Evolutionary conservation across 2,797 vertebrate genomes (phyloP).

Genomic region (Lophotriccus pileatus): DNA sequence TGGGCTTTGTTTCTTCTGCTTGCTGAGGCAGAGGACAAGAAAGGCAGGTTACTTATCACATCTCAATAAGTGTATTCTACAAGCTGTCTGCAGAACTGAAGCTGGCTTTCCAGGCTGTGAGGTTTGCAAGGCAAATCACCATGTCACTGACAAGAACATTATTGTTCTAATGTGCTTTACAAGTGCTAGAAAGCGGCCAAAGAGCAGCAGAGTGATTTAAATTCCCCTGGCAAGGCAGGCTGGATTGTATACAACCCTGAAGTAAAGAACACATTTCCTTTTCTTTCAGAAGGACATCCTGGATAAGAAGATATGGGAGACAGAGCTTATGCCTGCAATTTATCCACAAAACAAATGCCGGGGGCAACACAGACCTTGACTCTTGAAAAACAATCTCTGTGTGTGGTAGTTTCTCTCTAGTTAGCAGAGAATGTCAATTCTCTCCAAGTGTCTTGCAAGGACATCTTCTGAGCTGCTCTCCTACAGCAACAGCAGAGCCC

Average conservation of each 20-base stretch:
- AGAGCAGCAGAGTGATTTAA: conserved; percentile 31
- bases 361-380: conserved; percentile 29
- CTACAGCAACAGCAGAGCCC: neutral
- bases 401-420: neutral
- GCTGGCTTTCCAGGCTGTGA: neutral
- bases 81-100: neutral
- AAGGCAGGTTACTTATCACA: neutral
- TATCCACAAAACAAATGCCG: conserved; percentile 51
- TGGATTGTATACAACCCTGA: neutral
- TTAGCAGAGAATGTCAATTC: conserved; percentile 8
- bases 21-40: neutral
- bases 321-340: conserved; percentile 35
- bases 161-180: conserved; percentile 27
- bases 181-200: conserved; percentile 7
- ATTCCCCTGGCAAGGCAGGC: neutral
- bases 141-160: conserved; percentile 29
- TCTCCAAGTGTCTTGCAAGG: conserved; percentile 20
- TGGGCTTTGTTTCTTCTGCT: neutral
- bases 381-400: conserved; percentile 37
- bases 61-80: neutral
- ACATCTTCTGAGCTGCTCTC: neutral
- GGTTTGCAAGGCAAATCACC: conserved; percentile 37
- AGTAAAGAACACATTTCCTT: conserved; percentile 35
- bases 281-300: conserved; percentile 42
- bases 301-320: conserved; percentile 45